These are phyloP conservation scores for Gnathonemus echidnorhynchus DNA, from an alignment of 2,113 vertebrate genomes.

Conservation along the genomic window DNA sequence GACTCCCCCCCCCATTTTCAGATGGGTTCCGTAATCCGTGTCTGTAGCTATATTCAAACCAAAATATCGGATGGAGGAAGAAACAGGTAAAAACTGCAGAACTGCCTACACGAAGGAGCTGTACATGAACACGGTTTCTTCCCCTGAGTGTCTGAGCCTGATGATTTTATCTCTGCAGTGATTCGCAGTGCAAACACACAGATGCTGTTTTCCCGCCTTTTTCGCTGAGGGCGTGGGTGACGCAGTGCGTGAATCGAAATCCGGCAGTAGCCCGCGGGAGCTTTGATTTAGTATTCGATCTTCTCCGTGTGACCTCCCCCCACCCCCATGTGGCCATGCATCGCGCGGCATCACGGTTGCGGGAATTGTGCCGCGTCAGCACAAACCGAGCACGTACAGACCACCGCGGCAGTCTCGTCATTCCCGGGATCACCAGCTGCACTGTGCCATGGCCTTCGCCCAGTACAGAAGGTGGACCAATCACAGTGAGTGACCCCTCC, in stretches of 20 bases:
- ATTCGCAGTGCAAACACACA: background rate
- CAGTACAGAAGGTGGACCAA: background rate
- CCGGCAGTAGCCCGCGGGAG: conserved; percentile 9
- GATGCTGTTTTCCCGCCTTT: background rate
- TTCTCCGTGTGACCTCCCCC: background rate
- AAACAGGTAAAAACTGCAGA: background rate
- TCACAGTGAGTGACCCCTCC: background rate
- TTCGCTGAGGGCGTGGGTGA: background rate
- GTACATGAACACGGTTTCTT: background rate
- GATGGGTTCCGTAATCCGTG: background rate
- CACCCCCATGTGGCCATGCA: background rate
- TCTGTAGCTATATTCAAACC: background rate
- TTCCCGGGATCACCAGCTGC: background rate
- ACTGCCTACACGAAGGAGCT: background rate
- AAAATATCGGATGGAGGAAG: background rate
- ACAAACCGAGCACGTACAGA: background rate
- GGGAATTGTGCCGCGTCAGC: background rate
- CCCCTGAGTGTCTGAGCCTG: no score
- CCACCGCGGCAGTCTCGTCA: background rate
- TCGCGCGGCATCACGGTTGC: background rate
- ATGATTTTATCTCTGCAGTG: background rate
- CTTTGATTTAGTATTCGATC: conserved; percentile 23
- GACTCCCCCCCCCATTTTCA: background rate
- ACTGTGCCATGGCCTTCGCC: background rate
- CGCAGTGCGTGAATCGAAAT: conserved; percentile 13